Conservation (phyloP, 92 coral and sea anemone genomes). For the Porites divaricata region DNA sequence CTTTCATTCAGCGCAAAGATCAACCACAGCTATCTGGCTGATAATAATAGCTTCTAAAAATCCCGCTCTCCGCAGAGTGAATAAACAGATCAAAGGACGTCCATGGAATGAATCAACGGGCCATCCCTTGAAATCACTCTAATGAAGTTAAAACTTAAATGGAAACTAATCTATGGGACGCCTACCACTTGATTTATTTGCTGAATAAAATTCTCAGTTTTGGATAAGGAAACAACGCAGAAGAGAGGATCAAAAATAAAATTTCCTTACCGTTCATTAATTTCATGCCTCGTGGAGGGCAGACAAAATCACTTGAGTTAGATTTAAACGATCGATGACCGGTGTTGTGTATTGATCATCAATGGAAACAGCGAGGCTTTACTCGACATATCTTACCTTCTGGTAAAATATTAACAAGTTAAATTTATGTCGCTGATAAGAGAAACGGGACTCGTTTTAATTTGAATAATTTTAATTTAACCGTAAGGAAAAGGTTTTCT, state of each 20-base stretch:
- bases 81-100: not conserved
- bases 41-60: not conserved
- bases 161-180: slow-evolving; percentile 10
- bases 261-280: slow-evolving; percentile 28
- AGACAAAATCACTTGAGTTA: slow-evolving; percentile 7
- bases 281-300: slow-evolving; percentile 12
- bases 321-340: slow-evolving; percentile 32
- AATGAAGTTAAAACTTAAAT: slow-evolving; percentile 30
- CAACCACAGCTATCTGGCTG: slow-evolving; percentile 9
- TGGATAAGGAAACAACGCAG: not conserved
- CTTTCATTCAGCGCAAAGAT: slow-evolving; percentile 8
- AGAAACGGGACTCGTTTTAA: not conserved
- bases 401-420: slow-evolving; percentile 46
- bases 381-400: slow-evolving; percentile 11
- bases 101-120: not conserved
- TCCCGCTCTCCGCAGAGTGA: slow-evolving; percentile 1
- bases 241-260: slow-evolving; percentile 1
- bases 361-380: slow-evolving; percentile 8
- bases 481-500: not conserved
- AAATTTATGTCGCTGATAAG: slow-evolving; percentile 5
- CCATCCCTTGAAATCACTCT: slow-evolving; percentile 14
- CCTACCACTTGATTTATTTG: slow-evolving; percentile 3
- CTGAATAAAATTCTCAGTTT: not conserved
- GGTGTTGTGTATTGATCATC: slow-evolving; percentile 2
- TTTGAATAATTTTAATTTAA: slow-evolving; percentile 3